These are phyloP conservation scores for Plemyria rubiginata DNA, from an alignment of 2,888 invertebrate genomes.

Conservation along the genomic window DNA sequence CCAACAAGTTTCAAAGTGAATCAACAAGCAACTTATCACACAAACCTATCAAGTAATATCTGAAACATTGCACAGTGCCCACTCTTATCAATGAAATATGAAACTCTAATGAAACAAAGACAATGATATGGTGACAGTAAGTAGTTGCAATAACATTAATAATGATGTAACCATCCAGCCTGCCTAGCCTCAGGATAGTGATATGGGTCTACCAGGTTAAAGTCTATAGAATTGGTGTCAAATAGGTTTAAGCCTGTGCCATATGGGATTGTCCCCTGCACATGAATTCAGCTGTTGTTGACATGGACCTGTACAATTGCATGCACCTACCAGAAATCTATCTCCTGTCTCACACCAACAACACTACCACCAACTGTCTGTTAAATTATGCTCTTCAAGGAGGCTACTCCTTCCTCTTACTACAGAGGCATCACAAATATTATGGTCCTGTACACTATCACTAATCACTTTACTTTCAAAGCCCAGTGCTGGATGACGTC, in stretches of 20 bases:
- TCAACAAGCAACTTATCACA: slow-evolving; percentile 18
- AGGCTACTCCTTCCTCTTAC: slow-evolving; percentile 42
- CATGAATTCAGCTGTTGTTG: slow-evolving; percentile 48
- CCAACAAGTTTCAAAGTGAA: slow-evolving; percentile 22
- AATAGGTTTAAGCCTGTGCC: slow-evolving; percentile 6
- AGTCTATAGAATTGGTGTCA: slow-evolving; percentile 42
- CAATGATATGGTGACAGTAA: slow-evolving; percentile 6
- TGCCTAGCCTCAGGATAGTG: slow-evolving; percentile 2
- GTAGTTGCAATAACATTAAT: not conserved
- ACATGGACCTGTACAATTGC: slow-evolving; percentile 43
- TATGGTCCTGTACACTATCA: slow-evolving; percentile 46
- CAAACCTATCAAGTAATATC: slow-evolving; percentile 1
- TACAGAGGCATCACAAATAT: slow-evolving; percentile 42
- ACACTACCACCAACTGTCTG: slow-evolving; percentile 44
- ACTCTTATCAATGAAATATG: slow-evolving; percentile 7
- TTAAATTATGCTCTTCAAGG: slow-evolving; percentile 48
- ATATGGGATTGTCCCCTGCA: slow-evolving; percentile 51
- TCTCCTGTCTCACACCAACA: slow-evolving; percentile 39
- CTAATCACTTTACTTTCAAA: slow-evolving; percentile 51
- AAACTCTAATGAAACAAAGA: slow-evolving; percentile 21
- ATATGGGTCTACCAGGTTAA: slow-evolving; percentile 39
- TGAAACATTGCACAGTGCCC: not conserved
- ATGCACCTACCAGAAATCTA: slow-evolving; percentile 7
- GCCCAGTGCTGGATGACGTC: slow-evolving; percentile 45
- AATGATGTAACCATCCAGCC: slow-evolving; percentile 3